These are phyloP conservation scores for Pseudochromis fuscus DNA, from an alignment of 2,797 vertebrate genomes.

Conservation along the genomic window DNA sequence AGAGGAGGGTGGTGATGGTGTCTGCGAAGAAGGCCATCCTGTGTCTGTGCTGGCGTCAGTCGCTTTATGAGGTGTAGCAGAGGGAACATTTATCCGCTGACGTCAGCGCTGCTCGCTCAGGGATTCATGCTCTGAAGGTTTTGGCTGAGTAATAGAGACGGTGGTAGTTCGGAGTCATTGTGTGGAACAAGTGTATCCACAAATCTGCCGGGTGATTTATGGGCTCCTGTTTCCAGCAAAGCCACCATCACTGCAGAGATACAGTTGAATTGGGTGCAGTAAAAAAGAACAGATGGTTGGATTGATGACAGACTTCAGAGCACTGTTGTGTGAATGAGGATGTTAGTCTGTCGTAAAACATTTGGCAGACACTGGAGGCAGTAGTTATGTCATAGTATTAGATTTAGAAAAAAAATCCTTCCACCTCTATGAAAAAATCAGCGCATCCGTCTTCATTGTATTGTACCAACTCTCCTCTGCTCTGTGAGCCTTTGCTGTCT, in stretches of 20 bases:
- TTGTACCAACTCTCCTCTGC: too few species aligned
- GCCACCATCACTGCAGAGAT: not conserved
- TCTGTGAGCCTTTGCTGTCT: too few species aligned
- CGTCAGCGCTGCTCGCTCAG: constrained; percentile 19
- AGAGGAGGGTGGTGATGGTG: not conserved
- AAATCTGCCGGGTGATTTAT: constrained; percentile 10
- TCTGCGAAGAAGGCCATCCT: not conserved
- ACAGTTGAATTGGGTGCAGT: not conserved
- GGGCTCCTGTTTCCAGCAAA: not conserved
- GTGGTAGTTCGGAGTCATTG: not conserved
- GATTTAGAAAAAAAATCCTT: not conserved
- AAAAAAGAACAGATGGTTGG: not conserved
- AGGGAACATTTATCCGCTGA: constrained; percentile 38
- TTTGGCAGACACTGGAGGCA: not conserved
- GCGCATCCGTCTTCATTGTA: too few species aligned
- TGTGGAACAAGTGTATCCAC: constrained; percentile 12
- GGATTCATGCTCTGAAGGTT: constrained; percentile 22
- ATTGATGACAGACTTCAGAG: not conserved
- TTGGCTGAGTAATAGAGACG: constrained; percentile 12
- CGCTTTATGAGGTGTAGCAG: constrained; percentile 40
- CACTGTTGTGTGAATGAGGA: not conserved
- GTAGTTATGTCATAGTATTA: not conserved
- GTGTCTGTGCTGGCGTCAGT: constrained; percentile 40
- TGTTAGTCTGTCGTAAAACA: not conserved
- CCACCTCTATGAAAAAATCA: too few species aligned